These are phyloP conservation scores for Daboia siamensis DNA, from an alignment of 2,113 vertebrate genomes.

Conservation along the genomic window DNA sequence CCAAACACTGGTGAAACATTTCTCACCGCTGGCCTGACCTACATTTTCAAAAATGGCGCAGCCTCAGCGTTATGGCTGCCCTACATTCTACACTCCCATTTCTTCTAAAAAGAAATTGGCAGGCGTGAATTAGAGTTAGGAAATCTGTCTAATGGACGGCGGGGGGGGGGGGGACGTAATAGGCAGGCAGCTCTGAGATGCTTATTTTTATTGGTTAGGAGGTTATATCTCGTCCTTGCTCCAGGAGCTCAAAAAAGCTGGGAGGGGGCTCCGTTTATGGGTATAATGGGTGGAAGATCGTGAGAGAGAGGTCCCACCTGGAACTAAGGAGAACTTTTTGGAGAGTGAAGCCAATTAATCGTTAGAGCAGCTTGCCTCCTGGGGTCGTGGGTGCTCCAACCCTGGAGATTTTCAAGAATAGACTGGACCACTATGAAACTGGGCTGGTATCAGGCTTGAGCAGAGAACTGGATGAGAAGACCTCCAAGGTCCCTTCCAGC, in stretches of 20 bases:
- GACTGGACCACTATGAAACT: too few relatives aligned
- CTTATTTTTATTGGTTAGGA: background rate
- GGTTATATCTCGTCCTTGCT: background rate
- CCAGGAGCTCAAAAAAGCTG: background rate
- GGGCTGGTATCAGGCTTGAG: too few relatives aligned
- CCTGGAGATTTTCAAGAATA: too few relatives aligned
- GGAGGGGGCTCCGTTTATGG: background rate
- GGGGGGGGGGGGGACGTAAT: background rate
- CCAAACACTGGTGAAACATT: slow-evolving; percentile 40
- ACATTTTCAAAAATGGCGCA: slow-evolving; percentile 23
- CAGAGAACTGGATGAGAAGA: too few relatives aligned
- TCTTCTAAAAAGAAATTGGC: background rate
- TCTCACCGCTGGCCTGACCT: slow-evolving; percentile 46
- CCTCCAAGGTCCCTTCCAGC: too few relatives aligned
- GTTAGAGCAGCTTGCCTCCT: too few relatives aligned
- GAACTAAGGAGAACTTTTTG: too few relatives aligned
- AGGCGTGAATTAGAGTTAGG: background rate
- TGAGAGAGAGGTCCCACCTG: too few relatives aligned
- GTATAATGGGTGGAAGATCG: too few relatives aligned
- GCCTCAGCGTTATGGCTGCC: slow-evolving; percentile 6
- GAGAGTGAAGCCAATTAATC: too few relatives aligned
- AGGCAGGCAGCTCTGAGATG: slow-evolving; percentile 5
- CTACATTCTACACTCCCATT: slow-evolving; percentile 37
- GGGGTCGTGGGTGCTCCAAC: too few relatives aligned
- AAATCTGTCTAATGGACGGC: slow-evolving; percentile 23